These are phyloP conservation scores for Lipophrys pholis DNA, from an alignment of 2,113 vertebrate genomes.

Conservation along the genomic window DNA sequence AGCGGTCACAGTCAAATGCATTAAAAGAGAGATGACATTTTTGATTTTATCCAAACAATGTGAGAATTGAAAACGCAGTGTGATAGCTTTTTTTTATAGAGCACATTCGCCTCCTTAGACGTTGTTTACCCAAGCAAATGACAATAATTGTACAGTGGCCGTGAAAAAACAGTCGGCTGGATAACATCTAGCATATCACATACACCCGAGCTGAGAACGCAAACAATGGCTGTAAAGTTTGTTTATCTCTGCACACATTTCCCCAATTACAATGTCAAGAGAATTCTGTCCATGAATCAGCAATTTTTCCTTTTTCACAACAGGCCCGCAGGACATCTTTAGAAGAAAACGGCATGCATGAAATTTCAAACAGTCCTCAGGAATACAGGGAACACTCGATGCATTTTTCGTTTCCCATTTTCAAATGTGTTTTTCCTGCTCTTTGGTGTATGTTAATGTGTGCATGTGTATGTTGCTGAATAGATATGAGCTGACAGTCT, in stretches of 20 bases:
- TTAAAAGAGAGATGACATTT: constrained; percentile 27
- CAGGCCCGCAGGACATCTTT: constrained; percentile 41
- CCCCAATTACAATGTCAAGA: constrained; percentile 65
- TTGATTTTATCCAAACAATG: constrained; percentile 28
- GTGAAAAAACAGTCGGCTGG: constrained; percentile 36
- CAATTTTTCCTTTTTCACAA: constrained; percentile 58
- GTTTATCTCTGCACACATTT: constrained; percentile 59
- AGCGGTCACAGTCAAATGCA: constrained; percentile 18
- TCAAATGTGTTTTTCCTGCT: constrained; percentile 3
- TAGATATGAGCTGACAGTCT: constrained; percentile 69
- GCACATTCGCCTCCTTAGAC: neutral
- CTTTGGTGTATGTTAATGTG: constrained; percentile 48
- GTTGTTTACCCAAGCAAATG: constrained; percentile 41
- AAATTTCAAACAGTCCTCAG: constrained; percentile 35
- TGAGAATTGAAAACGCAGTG: constrained; percentile 28
- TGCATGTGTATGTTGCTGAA: constrained; percentile 54
- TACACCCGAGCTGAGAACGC: constrained; percentile 21
- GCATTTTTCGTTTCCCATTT: constrained; percentile 14
- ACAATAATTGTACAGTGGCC: constrained; percentile 37
- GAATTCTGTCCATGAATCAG: constrained; percentile 50
- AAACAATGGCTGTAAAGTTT: constrained; percentile 50
- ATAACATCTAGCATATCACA: constrained; percentile 50
- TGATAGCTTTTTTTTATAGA: constrained; percentile 2
- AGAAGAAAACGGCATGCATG: constrained; percentile 40
- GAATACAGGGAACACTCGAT: constrained; percentile 10